These are phyloP conservation scores for Zosterops pallidus DNA, from an alignment of 2,113 vertebrate species.

Conservation along the genomic window DNA sequence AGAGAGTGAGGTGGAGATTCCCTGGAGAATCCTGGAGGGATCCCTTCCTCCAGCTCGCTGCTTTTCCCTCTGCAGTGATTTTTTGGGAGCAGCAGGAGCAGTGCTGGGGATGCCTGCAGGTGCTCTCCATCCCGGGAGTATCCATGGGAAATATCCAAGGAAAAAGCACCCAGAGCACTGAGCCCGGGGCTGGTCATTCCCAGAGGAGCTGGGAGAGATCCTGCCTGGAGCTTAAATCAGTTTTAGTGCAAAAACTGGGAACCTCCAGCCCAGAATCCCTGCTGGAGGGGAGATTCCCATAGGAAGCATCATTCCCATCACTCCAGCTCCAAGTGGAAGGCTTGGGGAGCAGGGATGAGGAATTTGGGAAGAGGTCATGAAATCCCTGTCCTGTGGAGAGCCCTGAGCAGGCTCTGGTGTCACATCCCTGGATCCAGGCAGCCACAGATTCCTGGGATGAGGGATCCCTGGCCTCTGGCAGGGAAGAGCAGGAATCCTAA, in stretches of 20 bases:
- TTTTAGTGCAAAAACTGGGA: not conserved
- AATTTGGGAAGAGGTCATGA: conserved; percentile 13
- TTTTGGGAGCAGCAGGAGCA: not conserved
- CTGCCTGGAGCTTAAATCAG: rapidly evolving
- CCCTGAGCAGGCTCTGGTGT: not conserved
- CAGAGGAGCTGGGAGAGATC: rapidly evolving
- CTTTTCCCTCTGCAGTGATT: not conserved
- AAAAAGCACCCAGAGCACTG: rapidly evolving
- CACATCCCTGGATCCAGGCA: conserved; percentile 9
- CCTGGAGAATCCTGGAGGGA: not conserved
- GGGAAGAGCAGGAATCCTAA: not conserved
- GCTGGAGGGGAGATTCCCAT: not conserved
- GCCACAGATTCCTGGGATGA: not conserved
- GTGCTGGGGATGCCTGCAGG: not conserved
- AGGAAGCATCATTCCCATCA: not conserved
- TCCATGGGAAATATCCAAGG: not conserved
- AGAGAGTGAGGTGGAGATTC: not conserved
- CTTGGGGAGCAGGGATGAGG: not conserved
- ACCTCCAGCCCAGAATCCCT: too few species aligned
- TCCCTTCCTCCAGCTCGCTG: not conserved
- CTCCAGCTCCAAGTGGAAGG: not conserved
- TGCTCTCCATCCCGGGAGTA: rapidly evolving
- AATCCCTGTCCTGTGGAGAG: not conserved
- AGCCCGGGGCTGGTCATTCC: not conserved
- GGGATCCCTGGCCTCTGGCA: not conserved